Evolutionary conservation across 2,113 vertebrate species (phyloP), one percentile per base, ranked within the genome.

Genomic region (Pluvialis apricaria): DNA sequence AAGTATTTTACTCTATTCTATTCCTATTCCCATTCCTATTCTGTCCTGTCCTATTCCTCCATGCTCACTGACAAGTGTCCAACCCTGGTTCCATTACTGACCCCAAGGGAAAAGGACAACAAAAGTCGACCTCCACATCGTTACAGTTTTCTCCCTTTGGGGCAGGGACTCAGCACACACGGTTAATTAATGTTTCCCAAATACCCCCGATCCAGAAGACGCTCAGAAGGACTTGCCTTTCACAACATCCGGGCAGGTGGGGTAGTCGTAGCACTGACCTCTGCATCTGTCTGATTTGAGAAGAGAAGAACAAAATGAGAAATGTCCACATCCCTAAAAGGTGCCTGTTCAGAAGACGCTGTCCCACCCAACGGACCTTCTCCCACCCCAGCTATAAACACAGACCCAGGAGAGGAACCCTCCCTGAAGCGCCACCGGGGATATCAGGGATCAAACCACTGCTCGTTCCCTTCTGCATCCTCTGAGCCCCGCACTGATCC

Each of bases 321-420:
- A 64, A n/a, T 1, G 1, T 24, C 32, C n/a, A 4, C 4, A 0
- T 21, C 10, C 26, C 17, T 10, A 3, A 3, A 18, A 34, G 44
- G 13, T 9, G 51, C 26, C 45, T 1, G 0, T 4, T 3, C 17
- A 9, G 11, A 40, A 66, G 70, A 3, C 17, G 32, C 72, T 36
- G n/a, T n/a, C n/a, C n/a, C n/a, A n/a, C n/a, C n/a, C n/a, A n/a
- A n/a, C n/a, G n/a, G n/a, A n/a, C n/a, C n/a, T n/a, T n/a, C n/a
- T n/a, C n/a, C n/a, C n/a, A n/a, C n/a, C n/a, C n/a, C n/a, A n/a
- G n/a, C n/a, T n/a, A n/a, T n/a, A 52, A 45, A 9, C 0, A 11
- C 29, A 29, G 11, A 34, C 44, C 65, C 52, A 2, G 28, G 38
- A n/a, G 2, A 49, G 52, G 5, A 57, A 40, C 26, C 32, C 51